These are phyloP conservation scores for Dryadula phaetusa DNA, from an alignment of 2,888 invertebrate genomes.

Conservation along the genomic window DNA sequence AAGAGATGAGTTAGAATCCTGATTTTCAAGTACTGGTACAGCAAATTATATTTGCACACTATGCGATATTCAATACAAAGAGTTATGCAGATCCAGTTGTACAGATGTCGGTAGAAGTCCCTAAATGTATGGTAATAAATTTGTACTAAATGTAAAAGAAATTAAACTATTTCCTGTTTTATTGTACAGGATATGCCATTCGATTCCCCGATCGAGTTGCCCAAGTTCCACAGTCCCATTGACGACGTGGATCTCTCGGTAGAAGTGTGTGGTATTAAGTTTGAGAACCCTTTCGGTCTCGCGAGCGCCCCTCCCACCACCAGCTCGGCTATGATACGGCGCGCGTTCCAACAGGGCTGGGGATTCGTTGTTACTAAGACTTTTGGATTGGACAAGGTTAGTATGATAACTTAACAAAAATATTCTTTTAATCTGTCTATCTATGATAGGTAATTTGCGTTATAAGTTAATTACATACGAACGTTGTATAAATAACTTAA, in stretches of 20 bases:
- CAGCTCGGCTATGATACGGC: slow-evolving; percentile 95
- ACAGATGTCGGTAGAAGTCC: too few species aligned
- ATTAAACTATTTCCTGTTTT: not conserved
- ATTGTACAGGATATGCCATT: slow-evolving; percentile 83
- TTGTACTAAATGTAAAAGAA: not conserved
- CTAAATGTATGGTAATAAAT: too few species aligned
- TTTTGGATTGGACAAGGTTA: slow-evolving; percentile 95
- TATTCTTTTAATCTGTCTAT: too few species aligned
- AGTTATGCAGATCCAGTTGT: too few species aligned
- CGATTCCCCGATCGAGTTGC: slow-evolving; percentile 88
- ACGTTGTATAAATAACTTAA: too few species aligned
- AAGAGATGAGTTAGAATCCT: too few species aligned
- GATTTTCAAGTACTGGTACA: too few species aligned
- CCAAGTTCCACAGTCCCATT: slow-evolving; percentile 96
- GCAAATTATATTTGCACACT: too few species aligned
- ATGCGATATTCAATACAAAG: too few species aligned
- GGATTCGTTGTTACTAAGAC: slow-evolving; percentile 99
- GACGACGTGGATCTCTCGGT: slow-evolving; percentile 97
- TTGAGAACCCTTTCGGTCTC: slow-evolving; percentile 98
- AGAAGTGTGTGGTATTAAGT: slow-evolving; percentile 95
- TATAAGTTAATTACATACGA: too few species aligned
- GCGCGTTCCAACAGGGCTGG: slow-evolving; percentile 98
- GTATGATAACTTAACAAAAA: not conserved
- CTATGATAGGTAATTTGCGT: too few species aligned
- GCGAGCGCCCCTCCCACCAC: slow-evolving; percentile 99